Percentiles rank a stretch among this genome's conserved stretches.
These are phyloP conservation scores for Lutraria lutraria DNA, from an alignment of 2,888 invertebrate species.

Conservation along the genomic window DNA sequence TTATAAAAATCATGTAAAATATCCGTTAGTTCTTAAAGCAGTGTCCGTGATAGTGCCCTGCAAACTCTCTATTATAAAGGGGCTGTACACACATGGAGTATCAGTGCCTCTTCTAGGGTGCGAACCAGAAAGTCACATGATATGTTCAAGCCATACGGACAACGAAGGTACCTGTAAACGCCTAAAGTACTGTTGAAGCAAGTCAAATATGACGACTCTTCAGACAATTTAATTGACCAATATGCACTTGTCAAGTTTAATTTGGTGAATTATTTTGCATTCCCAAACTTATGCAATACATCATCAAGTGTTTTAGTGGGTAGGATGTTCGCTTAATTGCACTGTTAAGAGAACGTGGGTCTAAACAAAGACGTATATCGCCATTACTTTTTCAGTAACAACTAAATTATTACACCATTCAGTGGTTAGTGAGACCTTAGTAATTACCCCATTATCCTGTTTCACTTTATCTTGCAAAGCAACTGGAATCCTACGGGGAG, in stretches of 20 bases:
- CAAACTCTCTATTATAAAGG: too few species aligned
- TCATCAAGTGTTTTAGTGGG: constrained; percentile 65
- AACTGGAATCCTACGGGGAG: background rate
- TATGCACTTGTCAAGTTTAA: constrained; percentile 42
- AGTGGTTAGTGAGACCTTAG: background rate
- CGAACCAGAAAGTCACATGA: constrained; percentile 63
- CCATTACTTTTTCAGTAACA: background rate
- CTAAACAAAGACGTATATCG: background rate
- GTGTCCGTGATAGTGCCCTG: too few species aligned
- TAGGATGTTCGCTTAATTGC: background rate
- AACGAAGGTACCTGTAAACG: constrained; percentile 41
- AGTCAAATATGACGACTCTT: constrained; percentile 45
- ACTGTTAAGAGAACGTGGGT: background rate
- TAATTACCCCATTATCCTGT: background rate
- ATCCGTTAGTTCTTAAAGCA: too few species aligned
- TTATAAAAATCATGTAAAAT: too few species aligned
- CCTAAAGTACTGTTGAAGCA: constrained; percentile 57
- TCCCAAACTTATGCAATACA: constrained; percentile 49
- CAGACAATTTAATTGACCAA: constrained; percentile 58
- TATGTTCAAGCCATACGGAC: constrained; percentile 67
- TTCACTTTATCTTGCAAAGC: background rate
- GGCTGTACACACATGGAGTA: too few species aligned
- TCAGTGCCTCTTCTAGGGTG: constrained; percentile 53
- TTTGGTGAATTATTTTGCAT: constrained; percentile 38
- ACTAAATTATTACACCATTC: background rate